These are phyloP conservation scores for Suillia variegata DNA, from an alignment of 2,888 invertebrate genomes.

Conservation along the genomic window DNA sequence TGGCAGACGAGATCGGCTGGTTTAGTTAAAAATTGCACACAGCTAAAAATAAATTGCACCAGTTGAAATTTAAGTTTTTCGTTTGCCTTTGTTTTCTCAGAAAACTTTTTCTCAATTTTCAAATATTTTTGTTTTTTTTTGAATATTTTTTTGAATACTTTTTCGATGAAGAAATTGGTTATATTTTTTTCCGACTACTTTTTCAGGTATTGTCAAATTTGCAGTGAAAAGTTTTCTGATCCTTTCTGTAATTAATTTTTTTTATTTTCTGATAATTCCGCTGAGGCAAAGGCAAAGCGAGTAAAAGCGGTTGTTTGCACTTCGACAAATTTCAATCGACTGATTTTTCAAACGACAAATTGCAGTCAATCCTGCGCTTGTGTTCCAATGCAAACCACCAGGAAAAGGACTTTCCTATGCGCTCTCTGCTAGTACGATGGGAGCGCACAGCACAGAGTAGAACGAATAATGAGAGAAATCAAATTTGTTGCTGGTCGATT, in stretches of 20 bases:
- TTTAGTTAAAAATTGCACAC: slow-evolving; percentile 9
- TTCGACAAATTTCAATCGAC: slow-evolving; percentile 6
- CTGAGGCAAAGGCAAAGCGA: background rate
- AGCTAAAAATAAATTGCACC: slow-evolving; percentile 21
- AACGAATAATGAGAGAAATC: too few species aligned
- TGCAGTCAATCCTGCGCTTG: slow-evolving; percentile 1
- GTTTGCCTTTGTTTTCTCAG: background rate
- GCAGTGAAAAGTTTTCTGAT: too few species aligned
- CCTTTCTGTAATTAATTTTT: background rate
- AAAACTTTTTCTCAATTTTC: too few species aligned
- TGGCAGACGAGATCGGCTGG: background rate
- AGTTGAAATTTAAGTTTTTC: background rate
- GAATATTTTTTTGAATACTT: slow-evolving; percentile 10
- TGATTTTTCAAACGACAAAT: slow-evolving; percentile 12
- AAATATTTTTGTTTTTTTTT: too few species aligned
- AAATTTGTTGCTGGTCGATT: too few species aligned
- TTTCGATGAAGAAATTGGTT: background rate
- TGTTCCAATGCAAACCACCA: background rate
- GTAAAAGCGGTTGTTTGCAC: background rate
- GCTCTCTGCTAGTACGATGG: too few species aligned
- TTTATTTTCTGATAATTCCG: background rate
- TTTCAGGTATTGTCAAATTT: too few species aligned
- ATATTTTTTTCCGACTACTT: too few species aligned
- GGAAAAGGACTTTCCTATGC: background rate
- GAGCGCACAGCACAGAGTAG: too few species aligned